Evolutionary conservation across 2,888 invertebrate genomes (phyloP).

Genomic region (Hyalella azteca): DNA sequence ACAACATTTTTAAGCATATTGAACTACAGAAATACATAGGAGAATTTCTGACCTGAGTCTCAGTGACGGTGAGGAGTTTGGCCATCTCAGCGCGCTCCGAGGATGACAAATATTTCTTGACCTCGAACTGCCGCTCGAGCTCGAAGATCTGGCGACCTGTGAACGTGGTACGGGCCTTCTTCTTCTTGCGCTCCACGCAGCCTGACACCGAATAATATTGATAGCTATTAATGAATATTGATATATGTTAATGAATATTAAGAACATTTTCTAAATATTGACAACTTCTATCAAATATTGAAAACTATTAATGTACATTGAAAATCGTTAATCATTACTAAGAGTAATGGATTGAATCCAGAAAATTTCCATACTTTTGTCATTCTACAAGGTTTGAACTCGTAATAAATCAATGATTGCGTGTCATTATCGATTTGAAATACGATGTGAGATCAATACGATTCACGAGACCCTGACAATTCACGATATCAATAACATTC

Average conservation of each 20-base stretch:
- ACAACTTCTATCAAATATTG: neutral
- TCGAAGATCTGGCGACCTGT: conserved; percentile 96
- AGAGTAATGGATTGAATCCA: neutral
- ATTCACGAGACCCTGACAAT: too few species aligned
- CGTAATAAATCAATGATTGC: too few species aligned
- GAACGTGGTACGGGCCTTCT: conserved; percentile 66
- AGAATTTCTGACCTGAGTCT: conserved; percentile 82
- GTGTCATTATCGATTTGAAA: too few species aligned
- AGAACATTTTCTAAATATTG: neutral
- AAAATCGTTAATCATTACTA: neutral
- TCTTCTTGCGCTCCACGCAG: conserved; percentile 54
- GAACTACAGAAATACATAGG: too few species aligned
- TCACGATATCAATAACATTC: too few species aligned
- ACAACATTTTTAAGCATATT: too few species aligned
- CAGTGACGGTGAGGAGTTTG: conserved; percentile 88
- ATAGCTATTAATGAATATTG: neutral
- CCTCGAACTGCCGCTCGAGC: conserved; percentile 86
- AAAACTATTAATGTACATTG: neutral
- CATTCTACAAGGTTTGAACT: neutral
- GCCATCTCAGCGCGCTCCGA: conserved; percentile 95
- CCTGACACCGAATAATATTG: neutral
- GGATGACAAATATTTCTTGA: conserved; percentile 94
- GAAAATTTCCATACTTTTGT: neutral
- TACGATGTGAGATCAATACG: too few species aligned
- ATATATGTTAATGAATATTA: neutral